Base-by-base conservation (phyloP, 2,888 invertebrate genomes). In the Latheticus oryzae region DNA sequence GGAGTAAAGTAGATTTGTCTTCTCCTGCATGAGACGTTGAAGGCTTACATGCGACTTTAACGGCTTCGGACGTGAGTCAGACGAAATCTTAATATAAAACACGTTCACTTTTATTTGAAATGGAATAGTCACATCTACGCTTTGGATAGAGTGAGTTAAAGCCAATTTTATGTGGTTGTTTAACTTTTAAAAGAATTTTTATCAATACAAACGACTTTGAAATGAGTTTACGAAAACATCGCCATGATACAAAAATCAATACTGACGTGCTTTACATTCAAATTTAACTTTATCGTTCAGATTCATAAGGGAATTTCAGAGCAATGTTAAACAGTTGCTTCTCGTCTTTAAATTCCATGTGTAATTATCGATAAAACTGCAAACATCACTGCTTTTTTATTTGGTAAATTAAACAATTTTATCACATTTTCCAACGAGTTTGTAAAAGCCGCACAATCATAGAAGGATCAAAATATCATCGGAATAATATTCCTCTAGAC, bases 201-300 rank as follows among this genome's bases (percentile, higher is more conserved):
- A 51, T 57, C 56, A 43, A 47, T 57, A 48, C 32, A 51, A 57
- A 51, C 42, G 43, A 40, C 32, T 51, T 57, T 43, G 28, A 43
- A 57, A 37, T 51, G 56, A 50, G 35, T 50, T 50, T 33, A 33
- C 48, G 40, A 48, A 42, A 33, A 48, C 42, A 42, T 40, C 48
- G 37, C 11, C 47, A 48, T 48, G 55, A 40, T 48, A 56, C 50
- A 35, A 50, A 56, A 50, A 56, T 56, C 55, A 37, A 56, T 50
- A 42, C 23, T 5, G 30, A 50, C 33, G 42, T 42, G 42, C 42
- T 52, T 42, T 52, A 42, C 52, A 52, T 52, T 42, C 23, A 42
- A 42, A 52, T 52, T 33, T 24, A 38, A 42, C 52, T 42, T 42
- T 30, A 40, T 32, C 23, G 42, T 17, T 52, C 52, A 23, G 42